These are phyloP conservation scores for Poecilia latipinna DNA, from an alignment of 2,113 vertebrate genomes.

Conservation along the genomic window DNA sequence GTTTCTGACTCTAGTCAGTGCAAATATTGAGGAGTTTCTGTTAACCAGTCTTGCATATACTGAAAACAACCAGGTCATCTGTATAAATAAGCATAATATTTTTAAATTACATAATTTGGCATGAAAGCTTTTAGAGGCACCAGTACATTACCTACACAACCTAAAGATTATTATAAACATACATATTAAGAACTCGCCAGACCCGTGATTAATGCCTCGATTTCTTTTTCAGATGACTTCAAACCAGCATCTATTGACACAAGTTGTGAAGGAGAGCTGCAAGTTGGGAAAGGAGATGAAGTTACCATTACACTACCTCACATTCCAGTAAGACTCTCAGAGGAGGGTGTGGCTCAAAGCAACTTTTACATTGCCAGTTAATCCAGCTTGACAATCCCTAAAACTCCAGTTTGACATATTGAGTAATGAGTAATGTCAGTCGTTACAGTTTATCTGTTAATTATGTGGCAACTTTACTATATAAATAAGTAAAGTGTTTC, in stretches of 20 bases:
- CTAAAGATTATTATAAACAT: too few relatives aligned
- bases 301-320: slow-evolving; percentile 98
- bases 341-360: not conserved
- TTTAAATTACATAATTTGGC: not conserved
- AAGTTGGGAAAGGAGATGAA: slow-evolving; percentile 98
- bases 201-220: not conserved
- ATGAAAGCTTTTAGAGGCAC: not conserved
- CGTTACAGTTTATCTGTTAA: not conserved
- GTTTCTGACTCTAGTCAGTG: too few relatives aligned
- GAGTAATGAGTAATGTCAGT: not conserved
- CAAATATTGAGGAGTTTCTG: too few relatives aligned
- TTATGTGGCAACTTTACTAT: too few relatives aligned
- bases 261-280: slow-evolving; percentile 94
- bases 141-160: not conserved
- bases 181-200: not conserved
- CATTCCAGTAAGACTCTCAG: slow-evolving; percentile 86
- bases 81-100: not conserved
- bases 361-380: not conserved
- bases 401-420: not conserved
- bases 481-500: too few relatives aligned
- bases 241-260: slow-evolving; percentile 98
- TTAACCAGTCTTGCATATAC: too few relatives aligned
- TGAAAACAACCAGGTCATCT: not conserved
- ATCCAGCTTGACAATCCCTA: not conserved
- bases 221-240: slow-evolving; percentile 89